Base-by-base conservation (phyloP, 2,797 vertebrate species). In the Atherinosoma microstoma region DNA sequence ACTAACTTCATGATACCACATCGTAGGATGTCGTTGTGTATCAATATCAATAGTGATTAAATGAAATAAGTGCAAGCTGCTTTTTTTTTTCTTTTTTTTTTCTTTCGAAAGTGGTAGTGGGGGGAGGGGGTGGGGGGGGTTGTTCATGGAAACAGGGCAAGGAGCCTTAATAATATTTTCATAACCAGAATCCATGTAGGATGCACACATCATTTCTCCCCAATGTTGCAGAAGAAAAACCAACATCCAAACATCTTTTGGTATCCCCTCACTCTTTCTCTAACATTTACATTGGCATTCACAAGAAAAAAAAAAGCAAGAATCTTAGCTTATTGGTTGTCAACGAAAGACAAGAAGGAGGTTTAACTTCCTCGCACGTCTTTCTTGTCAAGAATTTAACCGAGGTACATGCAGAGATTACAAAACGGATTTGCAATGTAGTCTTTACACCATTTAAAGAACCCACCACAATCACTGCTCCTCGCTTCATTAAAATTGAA, bases 61-160 rank as follows among this genome's bases (percentile, higher is more conserved):
- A 78, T 91, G 87, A 92, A 90, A 92, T 92, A 93, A 94, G 93
- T 94, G 94, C 94, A 95, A 94, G 92, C 92, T 94, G 94, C 91
- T 94, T 92, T 87, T 83, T 75, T 75, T 79, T 74, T 69, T 78
- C 77, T 73, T 68, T 94, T 92, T 87, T 82, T 75, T 78, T 79
- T 74, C 59, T 80, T 77, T 86, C 71, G 64, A 78, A 91, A 90
- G 84, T 90, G 84, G 83, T 88, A 76, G 70, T 73, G 63, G 76
- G 45, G 8, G 15, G 45, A 1, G 45, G 8, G 13, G 42, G 6
- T 20, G 42, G 42, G 42, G 42, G 18, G 4, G 86, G 65, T 87
- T 84, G 82, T 87, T 85, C 76, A 81, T 78, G 73, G 68, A 80
- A 77, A 72, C 70, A 76, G 86, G 87, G 82, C 77, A 29, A 79